Evolutionary conservation across 2,797 vertebrate genomes (phyloP).

Genomic region (Chelon labrosus): DNA sequence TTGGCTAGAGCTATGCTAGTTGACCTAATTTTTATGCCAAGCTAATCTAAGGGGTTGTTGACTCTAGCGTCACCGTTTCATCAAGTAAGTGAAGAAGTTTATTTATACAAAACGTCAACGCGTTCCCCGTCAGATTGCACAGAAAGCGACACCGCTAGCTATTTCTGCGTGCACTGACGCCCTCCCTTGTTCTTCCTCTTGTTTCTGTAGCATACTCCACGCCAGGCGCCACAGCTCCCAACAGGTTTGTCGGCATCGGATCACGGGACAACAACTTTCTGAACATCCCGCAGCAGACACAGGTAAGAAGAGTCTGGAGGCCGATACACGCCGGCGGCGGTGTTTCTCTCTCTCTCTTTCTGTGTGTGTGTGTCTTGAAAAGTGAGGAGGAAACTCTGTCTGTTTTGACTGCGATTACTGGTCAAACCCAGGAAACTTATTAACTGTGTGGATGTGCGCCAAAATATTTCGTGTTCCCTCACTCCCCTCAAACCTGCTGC

Average conservation of each 20-base stretch:
- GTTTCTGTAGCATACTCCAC: conserved; percentile 92
- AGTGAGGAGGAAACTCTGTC: conserved; percentile 25
- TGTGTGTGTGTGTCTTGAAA: conserved; percentile 12
- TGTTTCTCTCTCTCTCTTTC: neutral
- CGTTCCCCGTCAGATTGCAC: neutral
- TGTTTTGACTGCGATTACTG: conserved; percentile 58
- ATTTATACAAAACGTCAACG: neutral
- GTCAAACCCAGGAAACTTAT: conserved; percentile 61
- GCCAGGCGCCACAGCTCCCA: conserved; percentile 97
- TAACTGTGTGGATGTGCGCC: conserved; percentile 56
- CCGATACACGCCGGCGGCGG: neutral
- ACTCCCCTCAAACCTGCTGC: conserved; percentile 66
- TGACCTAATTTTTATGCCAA: neutral
- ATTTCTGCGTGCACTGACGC: conserved; percentile 34
- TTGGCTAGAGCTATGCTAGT: neutral
- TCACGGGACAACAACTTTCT: conserved; percentile 99
- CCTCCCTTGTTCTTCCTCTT: conserved; percentile 34
- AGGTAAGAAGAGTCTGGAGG: conserved; percentile 81
- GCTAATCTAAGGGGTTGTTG: conserved; percentile 8
- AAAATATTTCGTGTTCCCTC: conserved; percentile 58
- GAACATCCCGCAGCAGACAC: conserved; percentile 97
- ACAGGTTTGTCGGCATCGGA: conserved; percentile 99
- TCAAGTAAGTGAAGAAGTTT: neutral
- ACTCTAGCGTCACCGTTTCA: neutral
- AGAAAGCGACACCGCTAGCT: conserved; percentile 1